These are phyloP conservation scores for Umimayanthus chanpuru DNA, from an alignment of 92 coral and sea anemone species.

Conservation along the genomic window DNA sequence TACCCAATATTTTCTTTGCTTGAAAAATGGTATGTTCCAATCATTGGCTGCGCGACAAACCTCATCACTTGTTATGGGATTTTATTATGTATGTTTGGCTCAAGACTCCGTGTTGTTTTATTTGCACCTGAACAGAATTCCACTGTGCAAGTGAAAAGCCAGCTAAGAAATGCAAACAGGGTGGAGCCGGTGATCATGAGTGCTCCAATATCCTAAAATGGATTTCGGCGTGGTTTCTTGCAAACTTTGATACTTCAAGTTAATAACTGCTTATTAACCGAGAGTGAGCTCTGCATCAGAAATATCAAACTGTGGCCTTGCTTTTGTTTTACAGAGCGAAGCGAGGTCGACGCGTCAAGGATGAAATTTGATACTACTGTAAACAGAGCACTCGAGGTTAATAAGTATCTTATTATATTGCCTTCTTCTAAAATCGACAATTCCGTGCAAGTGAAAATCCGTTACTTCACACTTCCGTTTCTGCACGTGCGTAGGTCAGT, in stretches of 20 bases:
- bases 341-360: too few species aligned
- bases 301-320: too few species aligned
- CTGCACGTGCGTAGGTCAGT: too few species aligned
- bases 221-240: not conserved
- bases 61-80: conserved; percentile 46
- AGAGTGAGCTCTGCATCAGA: too few species aligned
- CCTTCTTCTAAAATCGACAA: too few species aligned
- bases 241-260: not conserved
- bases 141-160: not conserved
- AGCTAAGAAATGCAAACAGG: conserved; percentile 4
- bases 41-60: conserved; percentile 45
- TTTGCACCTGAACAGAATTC: conserved; percentile 35
- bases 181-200: not conserved
- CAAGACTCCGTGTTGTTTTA: conserved; percentile 39
- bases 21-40: conserved; percentile 33
- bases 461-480: too few species aligned
- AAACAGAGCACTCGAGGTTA: too few species aligned
- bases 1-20: conserved; percentile 47
- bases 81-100: conserved; percentile 36
- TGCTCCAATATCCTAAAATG: not conserved
- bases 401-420: too few species aligned
- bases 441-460: too few species aligned
- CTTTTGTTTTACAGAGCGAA: too few species aligned
- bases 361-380: too few species aligned
- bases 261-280: too few species aligned